Conservation (phyloP, 2,888 invertebrate species). For the Aradus depressus region DNA sequence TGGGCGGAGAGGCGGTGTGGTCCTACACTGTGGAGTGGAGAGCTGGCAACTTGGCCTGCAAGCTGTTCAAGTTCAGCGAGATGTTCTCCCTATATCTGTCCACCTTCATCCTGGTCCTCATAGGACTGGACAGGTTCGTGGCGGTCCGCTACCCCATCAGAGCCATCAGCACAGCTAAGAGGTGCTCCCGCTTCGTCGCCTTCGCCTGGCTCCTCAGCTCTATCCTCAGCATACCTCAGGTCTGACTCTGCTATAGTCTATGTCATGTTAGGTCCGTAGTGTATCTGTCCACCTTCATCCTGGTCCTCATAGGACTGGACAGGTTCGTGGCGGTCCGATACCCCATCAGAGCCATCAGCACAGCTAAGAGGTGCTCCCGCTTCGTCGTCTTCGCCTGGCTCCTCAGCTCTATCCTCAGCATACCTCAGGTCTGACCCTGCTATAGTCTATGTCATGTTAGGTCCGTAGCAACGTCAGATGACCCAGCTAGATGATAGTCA, state of each 20-base stretch:
- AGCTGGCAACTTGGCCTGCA: conserved; percentile 65
- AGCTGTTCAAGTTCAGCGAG: conserved; percentile 67
- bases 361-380: conserved; percentile 54
- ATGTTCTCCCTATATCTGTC: conserved; percentile 73
- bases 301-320: conserved; percentile 72
- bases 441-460: too few relatives aligned
- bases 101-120: conserved; percentile 69
- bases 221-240: conserved; percentile 70
- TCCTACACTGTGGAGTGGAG: conserved; percentile 69
- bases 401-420: conserved; percentile 58
- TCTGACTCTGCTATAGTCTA: too few relatives aligned
- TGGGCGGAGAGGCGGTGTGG: conserved; percentile 72
- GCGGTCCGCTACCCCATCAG: conserved; percentile 69
- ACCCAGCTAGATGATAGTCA: too few relatives aligned
- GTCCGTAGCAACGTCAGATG: too few relatives aligned
- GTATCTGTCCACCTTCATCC: conserved; percentile 71
- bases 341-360: conserved; percentile 59
- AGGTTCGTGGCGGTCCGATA: conserved; percentile 66
- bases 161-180: conserved; percentile 51
- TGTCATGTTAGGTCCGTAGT: too few relatives aligned
- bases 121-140: conserved; percentile 70
- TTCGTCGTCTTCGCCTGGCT: conserved; percentile 60
- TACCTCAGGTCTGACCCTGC: conserved; percentile 86
- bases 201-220: conserved; percentile 62
- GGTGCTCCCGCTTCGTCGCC: conserved; percentile 54